Conservation (phyloP, 2,888 invertebrate species). For the Agrilus biguttatus region DNA sequence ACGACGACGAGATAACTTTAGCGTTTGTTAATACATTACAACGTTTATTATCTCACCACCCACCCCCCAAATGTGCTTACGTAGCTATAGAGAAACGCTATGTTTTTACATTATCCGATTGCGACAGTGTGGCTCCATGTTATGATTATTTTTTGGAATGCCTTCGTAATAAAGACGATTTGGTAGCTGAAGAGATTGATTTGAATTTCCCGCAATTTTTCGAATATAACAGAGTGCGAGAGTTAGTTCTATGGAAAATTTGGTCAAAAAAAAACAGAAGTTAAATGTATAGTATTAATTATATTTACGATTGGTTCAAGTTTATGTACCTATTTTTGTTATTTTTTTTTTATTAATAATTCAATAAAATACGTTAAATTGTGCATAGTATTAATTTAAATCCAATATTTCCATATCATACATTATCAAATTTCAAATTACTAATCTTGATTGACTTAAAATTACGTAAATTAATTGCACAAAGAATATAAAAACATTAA, state of each 20-base stretch:
- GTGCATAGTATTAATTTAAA: too few species aligned
- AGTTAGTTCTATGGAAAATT: conserved; percentile 62
- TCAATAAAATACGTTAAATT: too few species aligned
- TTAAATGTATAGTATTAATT: too few species aligned
- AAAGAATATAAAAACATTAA: too few species aligned
- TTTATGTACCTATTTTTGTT: too few species aligned
- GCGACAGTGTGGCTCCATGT: conserved; percentile 74
- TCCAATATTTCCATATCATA: too few species aligned
- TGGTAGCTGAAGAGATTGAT: conserved; percentile 47
- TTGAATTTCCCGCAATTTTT: conserved; percentile 70
- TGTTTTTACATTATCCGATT: conserved; percentile 68
- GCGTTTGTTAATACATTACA: conserved; percentile 61
- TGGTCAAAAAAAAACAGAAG: conserved; percentile 21
- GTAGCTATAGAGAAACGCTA: conserved; percentile 75
- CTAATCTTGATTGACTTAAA: too few species aligned
- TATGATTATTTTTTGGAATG: conserved; percentile 67
- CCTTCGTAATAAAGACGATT: conserved; percentile 37
- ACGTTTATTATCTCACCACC: conserved; percentile 41
- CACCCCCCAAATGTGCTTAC: conserved; percentile 46
- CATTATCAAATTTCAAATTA: too few species aligned
- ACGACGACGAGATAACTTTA: conserved; percentile 68
- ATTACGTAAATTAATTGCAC: too few species aligned
- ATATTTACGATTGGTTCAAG: too few species aligned
- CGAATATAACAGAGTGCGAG: conserved; percentile 62
- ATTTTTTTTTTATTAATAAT: too few species aligned